Base-by-base conservation (phyloP, 2,888 invertebrate species). In the Lissocephala sabroskyi region DNA sequence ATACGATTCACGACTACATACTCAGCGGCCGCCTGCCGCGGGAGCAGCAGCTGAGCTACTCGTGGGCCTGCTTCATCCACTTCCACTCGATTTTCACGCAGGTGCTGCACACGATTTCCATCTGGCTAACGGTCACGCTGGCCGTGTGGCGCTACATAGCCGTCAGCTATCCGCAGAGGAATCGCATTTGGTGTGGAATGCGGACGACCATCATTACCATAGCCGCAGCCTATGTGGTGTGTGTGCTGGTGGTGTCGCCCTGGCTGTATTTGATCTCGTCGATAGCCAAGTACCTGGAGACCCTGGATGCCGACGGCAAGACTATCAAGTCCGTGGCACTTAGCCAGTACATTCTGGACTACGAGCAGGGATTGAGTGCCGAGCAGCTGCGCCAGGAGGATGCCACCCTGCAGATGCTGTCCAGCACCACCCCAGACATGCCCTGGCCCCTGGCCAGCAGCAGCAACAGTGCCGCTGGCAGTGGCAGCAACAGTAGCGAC, bases 141-240 rank as follows among this genome's bases (percentile, higher is more conserved):
- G 97, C 97, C 0, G 91, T 97, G 10, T 98, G 97, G 94, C 88
- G 97, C 3, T 96, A 94, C 80, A 89, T 96, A 37, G 93, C 93
- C n/a, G 91, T 95, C 1, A 94, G 92, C 1, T 90, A 90, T 81
- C 96, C 96, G 0, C 92, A 93, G 63, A 88, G 88, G 60, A 95
- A 93, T 76, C 88, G 90, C 40, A 88, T 90, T 26, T 93, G 94
- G 92, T 96, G 96, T 79, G 93, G 89, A 68, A 91, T 92, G 86
- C 87, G 87, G 37, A 89, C 93, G 56, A 95, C 96, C 0, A 87
- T 91, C n/a, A 82, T 89, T 29, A 91, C 94, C 2, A 93, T 95
- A 42, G 85, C 90, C 1, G 87, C 90, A 26, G 93, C 95, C 0
- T 96, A 95, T 84, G 82, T 95, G 16, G 88, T 92, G 44, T 95